Evolutionary conservation across 1,140 invertebrate genomes (phyloP).

Genomic region (Zaprionus inermis): DNA sequence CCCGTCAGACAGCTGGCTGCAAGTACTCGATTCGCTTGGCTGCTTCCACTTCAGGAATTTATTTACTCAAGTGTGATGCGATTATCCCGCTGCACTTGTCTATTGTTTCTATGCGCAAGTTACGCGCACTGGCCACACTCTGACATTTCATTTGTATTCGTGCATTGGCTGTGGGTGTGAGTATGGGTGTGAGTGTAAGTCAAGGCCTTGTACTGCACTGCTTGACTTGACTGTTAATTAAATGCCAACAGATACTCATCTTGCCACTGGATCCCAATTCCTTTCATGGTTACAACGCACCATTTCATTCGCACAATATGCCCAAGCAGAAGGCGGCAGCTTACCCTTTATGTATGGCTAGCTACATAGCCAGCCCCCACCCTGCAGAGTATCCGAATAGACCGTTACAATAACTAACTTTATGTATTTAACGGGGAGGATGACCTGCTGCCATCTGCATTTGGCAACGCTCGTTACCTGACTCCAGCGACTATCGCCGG

Average conservation of each 20-base stretch:
- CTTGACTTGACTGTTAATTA: constrained; percentile 59
- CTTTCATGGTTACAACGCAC: constrained; percentile 26
- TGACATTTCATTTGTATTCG: constrained; percentile 8
- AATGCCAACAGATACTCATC: constrained; percentile 64
- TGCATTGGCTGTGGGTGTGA: neutral
- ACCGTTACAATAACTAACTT: neutral
- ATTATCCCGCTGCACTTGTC: constrained; percentile 76
- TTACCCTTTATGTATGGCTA: neutral
- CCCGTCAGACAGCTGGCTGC: constrained; percentile 24
- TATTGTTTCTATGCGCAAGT: constrained; percentile 63
- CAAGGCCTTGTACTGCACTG: constrained; percentile 8
- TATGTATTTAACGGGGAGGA: neutral
- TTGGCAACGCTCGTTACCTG: constrained; percentile 16
- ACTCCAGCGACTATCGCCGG: constrained; percentile 7
- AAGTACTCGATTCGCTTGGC: constrained; percentile 41
- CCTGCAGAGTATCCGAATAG: neutral
- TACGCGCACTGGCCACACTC: constrained; percentile 41
- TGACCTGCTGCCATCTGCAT: constrained; percentile 20
- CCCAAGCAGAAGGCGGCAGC: neutral
- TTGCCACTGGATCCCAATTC: constrained; percentile 1
- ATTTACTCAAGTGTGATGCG: constrained; percentile 81
- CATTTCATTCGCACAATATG: constrained; percentile 50
- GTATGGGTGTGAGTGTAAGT: constrained; percentile 31
- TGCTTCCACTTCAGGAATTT: constrained; percentile 77
- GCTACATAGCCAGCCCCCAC: no score